phyloP scores from a whole-genome alignment of 92 coral and sea anemone genomes.

The Paragorgia papillata region DNA sequence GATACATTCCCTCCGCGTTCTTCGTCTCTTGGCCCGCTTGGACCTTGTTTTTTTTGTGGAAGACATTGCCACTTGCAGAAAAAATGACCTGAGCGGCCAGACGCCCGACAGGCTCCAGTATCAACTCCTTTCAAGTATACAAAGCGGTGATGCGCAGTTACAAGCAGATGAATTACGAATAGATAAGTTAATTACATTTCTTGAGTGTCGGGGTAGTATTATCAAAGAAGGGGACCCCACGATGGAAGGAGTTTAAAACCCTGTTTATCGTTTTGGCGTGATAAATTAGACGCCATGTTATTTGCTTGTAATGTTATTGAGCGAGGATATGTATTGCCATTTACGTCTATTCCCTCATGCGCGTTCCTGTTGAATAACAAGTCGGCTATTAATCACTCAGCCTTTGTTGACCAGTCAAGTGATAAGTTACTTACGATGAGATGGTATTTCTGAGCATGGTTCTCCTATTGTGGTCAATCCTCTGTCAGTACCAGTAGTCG shows the following conservation, averaged over 20 bases:
- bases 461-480: slow-evolving; percentile 58
- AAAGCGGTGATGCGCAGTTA: background rate
- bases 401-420: too few species aligned
- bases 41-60: slow-evolving; percentile 29
- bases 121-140: background rate
- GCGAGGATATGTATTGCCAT: slow-evolving; percentile 41
- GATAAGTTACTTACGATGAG: too few species aligned
- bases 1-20: too few species aligned
- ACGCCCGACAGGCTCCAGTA: background rate
- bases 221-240: slow-evolving; percentile 16
- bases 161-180: background rate
- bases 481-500: slow-evolving; percentile 52
- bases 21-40: slow-evolving; percentile 20
- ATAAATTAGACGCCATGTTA: too few species aligned
- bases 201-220: slow-evolving; percentile 37
- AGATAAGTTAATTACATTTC: slow-evolving; percentile 20
- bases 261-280: too few species aligned
- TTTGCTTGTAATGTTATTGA: too few species aligned
- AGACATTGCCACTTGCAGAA: slow-evolving; percentile 32
- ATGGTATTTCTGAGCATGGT: slow-evolving; percentile 34
- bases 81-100: slow-evolving; percentile 15
- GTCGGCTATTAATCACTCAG: too few species aligned
- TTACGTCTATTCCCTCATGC: slow-evolving; percentile 36
- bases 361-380: slow-evolving; percentile 43
- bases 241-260: too few species aligned